Base-by-base conservation (phyloP, 2,113 vertebrate genomes). In the Neodontobutis hainanensis region DNA sequence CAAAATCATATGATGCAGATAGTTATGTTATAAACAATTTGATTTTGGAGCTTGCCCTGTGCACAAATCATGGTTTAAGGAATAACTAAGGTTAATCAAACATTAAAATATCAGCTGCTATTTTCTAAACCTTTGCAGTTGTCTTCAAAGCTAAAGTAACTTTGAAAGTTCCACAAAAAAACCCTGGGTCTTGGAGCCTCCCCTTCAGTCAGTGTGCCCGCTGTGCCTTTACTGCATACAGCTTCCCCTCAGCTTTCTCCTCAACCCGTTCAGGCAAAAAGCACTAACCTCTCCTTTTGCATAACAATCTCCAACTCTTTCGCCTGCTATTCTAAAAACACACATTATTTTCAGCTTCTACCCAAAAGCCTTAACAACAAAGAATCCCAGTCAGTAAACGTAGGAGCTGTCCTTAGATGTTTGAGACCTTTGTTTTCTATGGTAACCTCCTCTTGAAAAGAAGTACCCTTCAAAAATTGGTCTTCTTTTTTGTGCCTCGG, bases 351-450 rank as follows among this genome's bases (percentile, higher is more conserved):
- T 56, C 11, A 50, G 40, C 66, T 47, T 58, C 43, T 48, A 44
- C 61, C 11, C 10, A 44, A 55, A 52, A 65, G 15, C 46, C 9
- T 52, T 6, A 38, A 42, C 11, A 52, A 35, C 19, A 62, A 70
- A 51, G 7, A 60, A 57, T 47, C 40, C 4, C 15, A 0, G 9
- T 0, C 8, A 53, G 27, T 59, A 19, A 40, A 63, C 15, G 36
- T 55, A 59, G 12, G n/a, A 51, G 32, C 35, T 53, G 38, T 60
- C 11, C 56, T 40, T 27, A 5, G 5, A 75, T 49, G 51, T 14
- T 15, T 52, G 14, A 15, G 16, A 11, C 5, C 8, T 75, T 11
- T 70, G 47, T 70, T 79, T 72, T 55, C 27, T 59, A 65, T 75
- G 48, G 42, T 15, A 68, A 56, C 64, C 12, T 4, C 38, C 4